phyloP scores from a whole-genome alignment of 2,113 vertebrate species.

The Lipotes vexillifer region DNA sequence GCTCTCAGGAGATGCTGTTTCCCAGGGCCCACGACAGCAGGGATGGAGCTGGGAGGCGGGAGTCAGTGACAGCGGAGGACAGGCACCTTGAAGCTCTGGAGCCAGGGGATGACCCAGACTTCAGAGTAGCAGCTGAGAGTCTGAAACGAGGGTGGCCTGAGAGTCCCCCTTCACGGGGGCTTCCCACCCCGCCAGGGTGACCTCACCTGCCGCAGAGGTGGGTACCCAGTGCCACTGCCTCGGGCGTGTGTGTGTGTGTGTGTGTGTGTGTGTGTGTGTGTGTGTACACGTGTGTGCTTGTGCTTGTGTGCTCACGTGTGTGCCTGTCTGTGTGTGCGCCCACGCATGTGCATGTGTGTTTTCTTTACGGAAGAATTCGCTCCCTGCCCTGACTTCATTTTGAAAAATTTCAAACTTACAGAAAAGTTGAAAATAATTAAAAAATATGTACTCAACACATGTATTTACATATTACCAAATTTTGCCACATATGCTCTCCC shows the following conservation, averaged over 20 bases:
- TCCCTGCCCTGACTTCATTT: background rate
- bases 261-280: background rate
- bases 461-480: background rate
- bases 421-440: background rate
- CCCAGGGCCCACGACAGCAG: background rate
- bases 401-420: background rate
- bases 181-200: rapidly evolving
- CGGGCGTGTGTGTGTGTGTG: background rate
- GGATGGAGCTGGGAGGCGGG: background rate
- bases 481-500: background rate
- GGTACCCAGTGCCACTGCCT: background rate
- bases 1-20: background rate
- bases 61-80: constrained; percentile 68
- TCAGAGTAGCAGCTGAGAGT: constrained; percentile 81
- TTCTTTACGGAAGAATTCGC: background rate
- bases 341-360: background rate
- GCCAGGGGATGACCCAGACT: constrained; percentile 82
- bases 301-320: background rate
- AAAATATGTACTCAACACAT: background rate
- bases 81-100: constrained; percentile 51
- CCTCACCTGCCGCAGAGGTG: rapidly evolving
- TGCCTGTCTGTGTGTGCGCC: background rate
- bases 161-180: background rate
- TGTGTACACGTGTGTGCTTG: background rate
- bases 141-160: constrained; percentile 67